phyloP scores from a whole-genome alignment of 92 coral and sea anemone genomes.

The Paragorgia papillata region DNA sequence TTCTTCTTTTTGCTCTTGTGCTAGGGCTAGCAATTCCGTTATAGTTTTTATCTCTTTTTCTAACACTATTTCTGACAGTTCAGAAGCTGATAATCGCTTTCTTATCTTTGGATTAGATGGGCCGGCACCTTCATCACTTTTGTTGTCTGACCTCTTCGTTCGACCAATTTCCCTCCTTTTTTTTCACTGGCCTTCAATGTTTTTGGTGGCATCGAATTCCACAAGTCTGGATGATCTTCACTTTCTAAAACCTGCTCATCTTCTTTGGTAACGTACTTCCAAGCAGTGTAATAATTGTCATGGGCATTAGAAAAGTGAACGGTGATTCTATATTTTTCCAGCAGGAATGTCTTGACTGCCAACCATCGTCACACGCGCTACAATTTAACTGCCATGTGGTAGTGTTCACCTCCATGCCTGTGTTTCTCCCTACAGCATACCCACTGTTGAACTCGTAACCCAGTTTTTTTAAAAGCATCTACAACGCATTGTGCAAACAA shows the following conservation, averaged over 20 bases:
- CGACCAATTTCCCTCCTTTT: no score
- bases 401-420: neutral
- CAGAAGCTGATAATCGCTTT: conserved; percentile 43
- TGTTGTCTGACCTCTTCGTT: no score
- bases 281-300: conserved; percentile 57
- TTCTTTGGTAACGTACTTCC: conserved; percentile 55
- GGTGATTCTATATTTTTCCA: conserved; percentile 26
- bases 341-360: conserved; percentile 1
- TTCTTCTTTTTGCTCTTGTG: no score
- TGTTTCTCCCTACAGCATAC: no score
- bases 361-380: neutral
- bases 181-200: no score
- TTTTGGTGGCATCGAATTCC: conserved; percentile 19
- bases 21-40: conserved; percentile 58
- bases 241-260: conserved; percentile 50
- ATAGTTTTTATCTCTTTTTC: conserved; percentile 47
- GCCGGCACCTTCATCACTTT: no score
- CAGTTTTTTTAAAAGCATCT: no score
- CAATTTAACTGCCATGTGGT: neutral
- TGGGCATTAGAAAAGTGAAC: conserved; percentile 54
- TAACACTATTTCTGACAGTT: conserved; percentile 47
- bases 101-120: conserved; percentile 13
- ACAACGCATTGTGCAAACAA: no score
- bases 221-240: conserved; percentile 53
- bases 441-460: no score